Evolutionary conservation across 2,888 invertebrate genomes (phyloP), one percentile per base, ranked within the genome.

Genomic region (Bibio marci): DNA sequence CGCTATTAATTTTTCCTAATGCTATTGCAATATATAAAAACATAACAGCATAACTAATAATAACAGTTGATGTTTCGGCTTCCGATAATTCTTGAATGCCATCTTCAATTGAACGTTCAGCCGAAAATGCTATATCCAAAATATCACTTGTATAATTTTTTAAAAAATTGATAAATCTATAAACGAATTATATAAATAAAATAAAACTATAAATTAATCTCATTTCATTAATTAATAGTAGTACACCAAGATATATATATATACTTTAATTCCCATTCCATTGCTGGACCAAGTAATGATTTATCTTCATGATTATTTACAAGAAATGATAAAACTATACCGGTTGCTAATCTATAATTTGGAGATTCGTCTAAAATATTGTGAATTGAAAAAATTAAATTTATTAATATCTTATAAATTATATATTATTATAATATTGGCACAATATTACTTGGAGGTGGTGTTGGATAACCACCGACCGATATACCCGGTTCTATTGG

Each of bases 31-130:
- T 85, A 57, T 97, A 97, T 35, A 77, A 52, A 58, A 97, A 92
- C 95, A 97, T 97, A 28, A 92, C 73, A 6, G 76, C 46, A 52
- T 97, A 95, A 59, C 92, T 91, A 47, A 90, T 76, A 4, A 78
- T 58, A 46, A 95, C 82, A 0, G 94, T 95, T 5, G 67, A 50
- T 1, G 77, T 68, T 67, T 95, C 95, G 1, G 87, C 85, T 44
- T 73, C 64, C n/a, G 92, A 88, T 41, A 90, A 75, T 38, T 91
- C 69, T 44, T 77, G 69, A 19, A 95, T 71, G 59, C 94, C 94
- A 59, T 95, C 95, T 63, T 92, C 76, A 38, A 94, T 78, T 0
- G 91, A 91, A 41, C 88, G 69, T 61, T 92, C 87, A 0, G 80
- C 69, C n/a, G 69, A 71, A 52, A 66, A 87, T 13, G 82, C 76